Conservation (phyloP, 2,113 vertebrate genomes). For the Gopherus evgoodei region DNA sequence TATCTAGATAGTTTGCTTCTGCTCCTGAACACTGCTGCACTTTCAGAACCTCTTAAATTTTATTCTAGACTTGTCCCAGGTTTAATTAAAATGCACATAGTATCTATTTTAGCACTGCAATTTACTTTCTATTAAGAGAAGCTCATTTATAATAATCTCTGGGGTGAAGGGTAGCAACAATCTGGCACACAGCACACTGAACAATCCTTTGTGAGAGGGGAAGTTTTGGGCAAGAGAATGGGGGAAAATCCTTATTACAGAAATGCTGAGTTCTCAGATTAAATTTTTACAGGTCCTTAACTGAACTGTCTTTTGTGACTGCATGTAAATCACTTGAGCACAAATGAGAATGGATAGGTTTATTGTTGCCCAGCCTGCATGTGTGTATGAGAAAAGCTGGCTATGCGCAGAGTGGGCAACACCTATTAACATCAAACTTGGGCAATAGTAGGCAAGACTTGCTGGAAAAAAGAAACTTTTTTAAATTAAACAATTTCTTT, state of each 20-base stretch:
- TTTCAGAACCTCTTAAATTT: neutral
- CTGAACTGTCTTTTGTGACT: neutral
- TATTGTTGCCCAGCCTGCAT: neutral
- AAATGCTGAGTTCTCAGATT: neutral
- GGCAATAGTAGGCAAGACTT: neutral
- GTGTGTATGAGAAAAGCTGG: neutral
- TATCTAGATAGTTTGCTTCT: neutral
- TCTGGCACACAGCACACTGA: neutral
- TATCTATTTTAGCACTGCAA: neutral
- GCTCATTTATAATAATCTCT: constrained; percentile 31
- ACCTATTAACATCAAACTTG: neutral
- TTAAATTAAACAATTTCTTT: accelerated
- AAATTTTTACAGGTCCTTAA: neutral
- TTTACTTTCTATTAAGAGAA: constrained; percentile 28
- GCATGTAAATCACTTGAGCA: neutral
- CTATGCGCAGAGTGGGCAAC: neutral
- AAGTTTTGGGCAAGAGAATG: neutral
- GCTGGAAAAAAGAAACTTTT: neutral
- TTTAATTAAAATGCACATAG: neutral
- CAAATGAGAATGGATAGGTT: neutral
- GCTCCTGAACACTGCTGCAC: neutral
- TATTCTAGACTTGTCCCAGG: neutral
- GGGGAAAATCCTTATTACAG: neutral
- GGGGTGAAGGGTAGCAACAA: neutral
- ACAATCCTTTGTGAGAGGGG: neutral